These are phyloP conservation scores for Agonopterix arenella DNA, from an alignment of 2,888 invertebrate genomes.

Conservation along the genomic window DNA sequence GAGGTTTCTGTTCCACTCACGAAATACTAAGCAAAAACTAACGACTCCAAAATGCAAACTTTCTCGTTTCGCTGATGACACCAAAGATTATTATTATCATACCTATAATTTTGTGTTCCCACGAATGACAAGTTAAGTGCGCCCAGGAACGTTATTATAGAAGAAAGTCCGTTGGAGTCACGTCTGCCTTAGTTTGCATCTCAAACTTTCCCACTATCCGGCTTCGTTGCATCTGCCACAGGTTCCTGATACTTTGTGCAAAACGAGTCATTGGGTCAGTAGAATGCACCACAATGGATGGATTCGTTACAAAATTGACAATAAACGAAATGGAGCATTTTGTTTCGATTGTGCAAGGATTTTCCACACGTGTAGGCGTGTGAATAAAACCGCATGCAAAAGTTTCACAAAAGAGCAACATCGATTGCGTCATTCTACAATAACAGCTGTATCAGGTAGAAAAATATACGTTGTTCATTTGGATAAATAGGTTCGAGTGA, in stretches of 20 bases:
- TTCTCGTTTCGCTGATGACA: slow-evolving; percentile 47
- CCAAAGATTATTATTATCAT: slow-evolving; percentile 33
- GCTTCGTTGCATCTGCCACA: slow-evolving; percentile 58
- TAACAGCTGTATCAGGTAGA: slow-evolving; percentile 26
- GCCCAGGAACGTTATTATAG: slow-evolving; percentile 47
- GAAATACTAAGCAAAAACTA: slow-evolving; percentile 15
- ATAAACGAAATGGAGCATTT: slow-evolving; percentile 13
- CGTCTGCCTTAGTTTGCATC: slow-evolving; percentile 70
- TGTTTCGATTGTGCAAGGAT: slow-evolving; percentile 31
- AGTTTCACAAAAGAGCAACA: slow-evolving; percentile 34
- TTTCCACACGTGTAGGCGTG: slow-evolving; percentile 64
- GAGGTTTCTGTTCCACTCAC: background rate
- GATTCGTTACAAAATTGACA: slow-evolving; percentile 20
- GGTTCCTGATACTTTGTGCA: slow-evolving; percentile 56
- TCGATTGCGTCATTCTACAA: slow-evolving; percentile 35
- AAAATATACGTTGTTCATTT: slow-evolving; percentile 17
- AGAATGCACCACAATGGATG: slow-evolving; percentile 32
- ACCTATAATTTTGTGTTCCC: slow-evolving; percentile 60
- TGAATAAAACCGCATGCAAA: slow-evolving; percentile 34
- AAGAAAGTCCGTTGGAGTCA: slow-evolving; percentile 68
- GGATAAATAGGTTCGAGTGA: slow-evolving; percentile 16
- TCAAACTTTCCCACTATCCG: slow-evolving; percentile 55
- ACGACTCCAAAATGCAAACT: slow-evolving; percentile 24
- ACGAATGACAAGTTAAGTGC: slow-evolving; percentile 66
- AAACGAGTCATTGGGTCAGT: slow-evolving; percentile 58